These are phyloP conservation scores for Laticauda laticaudata DNA, from an alignment of 2,113 vertebrate species.

Conservation along the genomic window DNA sequence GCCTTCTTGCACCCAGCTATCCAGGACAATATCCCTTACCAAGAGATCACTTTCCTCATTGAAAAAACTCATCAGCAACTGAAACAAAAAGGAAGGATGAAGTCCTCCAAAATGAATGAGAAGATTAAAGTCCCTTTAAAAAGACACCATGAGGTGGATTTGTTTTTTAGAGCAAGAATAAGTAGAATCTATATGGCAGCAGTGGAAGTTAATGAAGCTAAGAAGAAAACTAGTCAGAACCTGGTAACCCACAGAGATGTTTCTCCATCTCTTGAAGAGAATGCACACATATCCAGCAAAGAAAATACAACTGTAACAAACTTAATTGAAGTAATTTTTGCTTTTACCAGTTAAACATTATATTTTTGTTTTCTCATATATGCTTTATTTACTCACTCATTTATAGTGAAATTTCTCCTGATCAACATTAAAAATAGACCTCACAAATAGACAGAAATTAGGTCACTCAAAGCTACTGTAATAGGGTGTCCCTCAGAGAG, in stretches of 20 bases:
- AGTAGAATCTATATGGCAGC: background rate
- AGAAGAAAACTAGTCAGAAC: background rate
- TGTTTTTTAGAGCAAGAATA: background rate
- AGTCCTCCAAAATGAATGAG: background rate
- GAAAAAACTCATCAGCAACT: background rate
- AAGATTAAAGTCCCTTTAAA: background rate
- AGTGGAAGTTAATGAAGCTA: background rate
- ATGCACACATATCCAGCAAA: background rate
- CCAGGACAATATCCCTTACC: background rate
- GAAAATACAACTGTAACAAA: background rate
- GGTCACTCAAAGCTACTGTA: background rate
- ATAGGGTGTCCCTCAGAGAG: background rate
- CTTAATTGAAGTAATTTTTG: background rate
- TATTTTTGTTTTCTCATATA: background rate
- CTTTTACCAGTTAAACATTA: background rate
- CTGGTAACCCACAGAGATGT: background rate
- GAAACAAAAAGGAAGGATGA: background rate
- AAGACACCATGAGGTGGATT: background rate
- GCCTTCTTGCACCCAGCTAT: background rate
- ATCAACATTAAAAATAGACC: background rate
- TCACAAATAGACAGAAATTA: background rate
- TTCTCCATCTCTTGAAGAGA: background rate
- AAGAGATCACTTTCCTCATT: background rate
- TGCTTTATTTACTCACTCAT: background rate
- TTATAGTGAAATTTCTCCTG: background rate